Evolutionary conservation across 2,797 vertebrate genomes (phyloP).

Genomic region (Paedocypris micromegethes): DNA sequence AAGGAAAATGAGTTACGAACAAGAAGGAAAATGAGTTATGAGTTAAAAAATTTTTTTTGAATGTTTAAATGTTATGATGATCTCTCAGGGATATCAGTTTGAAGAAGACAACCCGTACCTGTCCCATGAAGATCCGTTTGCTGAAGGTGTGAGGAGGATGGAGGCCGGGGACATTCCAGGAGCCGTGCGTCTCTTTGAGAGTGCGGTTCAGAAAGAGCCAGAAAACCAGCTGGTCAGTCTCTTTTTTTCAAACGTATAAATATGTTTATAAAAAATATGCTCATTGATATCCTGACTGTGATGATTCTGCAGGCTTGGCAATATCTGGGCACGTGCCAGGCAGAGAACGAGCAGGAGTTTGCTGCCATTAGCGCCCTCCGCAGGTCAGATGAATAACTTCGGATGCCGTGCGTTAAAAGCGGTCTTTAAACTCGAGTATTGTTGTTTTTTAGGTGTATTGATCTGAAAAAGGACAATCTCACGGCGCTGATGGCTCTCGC

Average conservation of each 20-base stretch:
- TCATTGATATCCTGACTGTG: constrained; percentile 19
- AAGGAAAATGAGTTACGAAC: background rate
- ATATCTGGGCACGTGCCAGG: constrained; percentile 94
- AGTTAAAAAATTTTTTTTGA: background rate
- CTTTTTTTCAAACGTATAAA: background rate
- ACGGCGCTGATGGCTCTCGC: constrained; percentile 92
- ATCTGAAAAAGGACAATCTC: constrained; percentile 90
- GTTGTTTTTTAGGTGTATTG: constrained; percentile 77
- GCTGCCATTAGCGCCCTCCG: constrained; percentile 95
- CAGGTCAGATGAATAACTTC: constrained; percentile 62
- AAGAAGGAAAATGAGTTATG: background rate
- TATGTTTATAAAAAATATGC: background rate
- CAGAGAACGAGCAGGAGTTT: constrained; percentile 96
- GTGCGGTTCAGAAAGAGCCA: constrained; percentile 86
- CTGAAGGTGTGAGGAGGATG: constrained; percentile 85
- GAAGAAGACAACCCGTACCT: constrained; percentile 92
- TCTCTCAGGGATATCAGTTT: constrained; percentile 87
- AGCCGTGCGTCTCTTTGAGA: constrained; percentile 93
- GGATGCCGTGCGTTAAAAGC: background rate
- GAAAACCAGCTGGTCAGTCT: constrained; percentile 89
- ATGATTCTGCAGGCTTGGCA: constrained; percentile 84
- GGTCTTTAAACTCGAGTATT: background rate
- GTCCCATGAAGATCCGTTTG: constrained; percentile 84
- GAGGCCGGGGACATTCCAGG: constrained; percentile 91
- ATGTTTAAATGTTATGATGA: background rate